These are phyloP conservation scores for Drosophila lowei DNA, from an alignment of 1,140 invertebrate genomes.

Conservation along the genomic window DNA sequence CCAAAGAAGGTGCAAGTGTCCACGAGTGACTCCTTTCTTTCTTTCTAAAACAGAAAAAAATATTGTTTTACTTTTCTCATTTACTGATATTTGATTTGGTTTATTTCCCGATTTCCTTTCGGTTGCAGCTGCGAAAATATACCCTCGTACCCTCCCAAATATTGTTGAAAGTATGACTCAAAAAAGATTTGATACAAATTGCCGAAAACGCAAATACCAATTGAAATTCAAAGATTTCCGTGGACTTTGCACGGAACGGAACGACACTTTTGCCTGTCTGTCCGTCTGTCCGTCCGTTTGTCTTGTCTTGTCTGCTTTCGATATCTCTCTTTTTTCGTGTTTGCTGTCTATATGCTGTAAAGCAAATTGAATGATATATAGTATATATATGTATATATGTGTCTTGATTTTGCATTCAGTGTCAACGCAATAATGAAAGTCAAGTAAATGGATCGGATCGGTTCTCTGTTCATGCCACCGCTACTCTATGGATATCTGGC, in stretches of 20 bases:
- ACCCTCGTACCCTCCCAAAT: too few species aligned
- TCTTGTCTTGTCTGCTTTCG: constrained; percentile 2
- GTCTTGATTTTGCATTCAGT: constrained; percentile 28
- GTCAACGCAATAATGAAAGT: constrained; percentile 42
- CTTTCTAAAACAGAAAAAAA: too few species aligned
- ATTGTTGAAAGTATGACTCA: too few species aligned
- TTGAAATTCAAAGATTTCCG: constrained; percentile 20
- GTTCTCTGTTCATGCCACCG: constrained; percentile 1
- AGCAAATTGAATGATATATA: constrained; percentile 43
- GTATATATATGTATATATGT: constrained; percentile 26
- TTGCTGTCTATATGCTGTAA: constrained; percentile 8
- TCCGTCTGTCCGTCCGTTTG: constrained; percentile 1
- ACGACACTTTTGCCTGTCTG: constrained; percentile 11
- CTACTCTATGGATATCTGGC: neutral
- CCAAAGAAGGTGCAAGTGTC: too few species aligned
- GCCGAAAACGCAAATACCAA: constrained; percentile 24
- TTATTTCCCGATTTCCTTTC: too few species aligned
- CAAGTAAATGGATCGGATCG: constrained; percentile 23
- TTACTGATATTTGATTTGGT: too few species aligned
- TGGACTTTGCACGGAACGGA: constrained; percentile 46
- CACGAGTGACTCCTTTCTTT: too few species aligned
- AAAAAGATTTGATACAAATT: constrained; percentile 18
- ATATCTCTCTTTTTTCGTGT: neutral
- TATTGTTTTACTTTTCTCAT: too few species aligned
- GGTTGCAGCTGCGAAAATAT: too few species aligned